Base-by-base conservation (phyloP, 2,797 vertebrate species). In the Dromococcyx pavoninus region DNA sequence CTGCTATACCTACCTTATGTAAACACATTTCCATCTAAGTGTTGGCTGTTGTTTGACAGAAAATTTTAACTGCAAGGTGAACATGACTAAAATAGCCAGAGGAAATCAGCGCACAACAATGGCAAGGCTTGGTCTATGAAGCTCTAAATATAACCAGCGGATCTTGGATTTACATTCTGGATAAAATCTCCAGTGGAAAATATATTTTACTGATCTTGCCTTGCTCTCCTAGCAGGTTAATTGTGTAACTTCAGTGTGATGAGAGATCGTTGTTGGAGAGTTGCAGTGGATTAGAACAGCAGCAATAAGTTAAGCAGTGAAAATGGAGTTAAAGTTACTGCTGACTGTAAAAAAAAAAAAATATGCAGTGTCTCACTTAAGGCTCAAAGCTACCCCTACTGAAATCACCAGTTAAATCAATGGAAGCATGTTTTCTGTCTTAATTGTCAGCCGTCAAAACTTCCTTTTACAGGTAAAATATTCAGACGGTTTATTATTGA, bases 111-210 rank as follows among this genome's bases (percentile, higher is more conserved):
- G 66, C 2, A 1, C 30, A 48, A 81, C 80, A 43, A 4, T 71
- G 70, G 65, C 76, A 73, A 67, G 64, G 28, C 57, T 60, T 89
- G 71, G 58, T 91, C 80, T 80, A 1, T 66, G 28, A 51, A 88
- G 64, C 78, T 86, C 61, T 88, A 89, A 95, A 83, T 89, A 86
- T 92, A 92, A 69, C 25, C 43, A 51, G 27, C 12, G 66, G 65
- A 78, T 89, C 24, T 71, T 72, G 61, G 35, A 67, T 96, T 89
- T 91, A 5, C 65, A 70, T 93, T 86, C 69, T 69, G 32, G 56
- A 77, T 89, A 10, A 8, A 32, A 46, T 93, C 86, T 91, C 65
- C 53, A 51, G 43, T 33, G 39, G 64, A 43, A 91, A 62, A 73
- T 75, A 35, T 4, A 15, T 78, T 82, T 76, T 53, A 27, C 33